phyloP scores from a whole-genome alignment of 2,797 vertebrate species.

The Cephalopachus bancanus region DNA sequence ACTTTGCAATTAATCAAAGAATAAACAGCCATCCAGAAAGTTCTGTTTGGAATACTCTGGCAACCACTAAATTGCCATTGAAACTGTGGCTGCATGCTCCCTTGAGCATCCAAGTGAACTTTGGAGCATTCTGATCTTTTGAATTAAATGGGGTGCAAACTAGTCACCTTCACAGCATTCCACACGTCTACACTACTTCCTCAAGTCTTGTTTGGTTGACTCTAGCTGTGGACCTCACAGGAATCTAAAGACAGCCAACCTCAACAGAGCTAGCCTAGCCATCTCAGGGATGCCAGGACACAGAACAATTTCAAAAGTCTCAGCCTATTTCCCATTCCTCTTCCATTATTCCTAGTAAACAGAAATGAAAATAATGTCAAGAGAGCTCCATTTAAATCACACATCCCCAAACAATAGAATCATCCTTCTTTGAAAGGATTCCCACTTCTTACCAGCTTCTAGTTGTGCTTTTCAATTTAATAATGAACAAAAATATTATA shows the following conservation, averaged over 20 bases:
- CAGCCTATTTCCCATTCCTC: neutral
- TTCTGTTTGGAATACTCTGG: conserved; percentile 1
- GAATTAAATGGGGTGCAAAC: neutral
- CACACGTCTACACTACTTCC: neutral
- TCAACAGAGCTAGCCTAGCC: neutral
- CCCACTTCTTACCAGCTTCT: neutral
- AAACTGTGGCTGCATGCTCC: neutral
- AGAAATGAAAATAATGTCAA: neutral
- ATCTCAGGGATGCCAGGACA: neutral
- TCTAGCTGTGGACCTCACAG: neutral
- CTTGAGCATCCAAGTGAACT: neutral
- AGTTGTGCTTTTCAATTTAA: neutral
- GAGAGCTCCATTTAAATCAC: neutral
- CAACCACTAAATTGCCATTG: neutral
- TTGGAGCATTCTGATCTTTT: neutral
- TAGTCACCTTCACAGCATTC: neutral
- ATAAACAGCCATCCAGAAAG: conserved; percentile 28
- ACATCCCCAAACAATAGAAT: neutral
- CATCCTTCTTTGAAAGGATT: neutral
- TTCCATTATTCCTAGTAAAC: neutral
- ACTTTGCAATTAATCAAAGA: conserved; percentile 37
- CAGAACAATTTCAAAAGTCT: neutral
- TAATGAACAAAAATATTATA: neutral
- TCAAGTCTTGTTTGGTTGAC: neutral
- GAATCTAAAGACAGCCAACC: neutral